Conservation (phyloP, 1,140 invertebrate genomes). For the Philotrypesis tridentata region DNA sequence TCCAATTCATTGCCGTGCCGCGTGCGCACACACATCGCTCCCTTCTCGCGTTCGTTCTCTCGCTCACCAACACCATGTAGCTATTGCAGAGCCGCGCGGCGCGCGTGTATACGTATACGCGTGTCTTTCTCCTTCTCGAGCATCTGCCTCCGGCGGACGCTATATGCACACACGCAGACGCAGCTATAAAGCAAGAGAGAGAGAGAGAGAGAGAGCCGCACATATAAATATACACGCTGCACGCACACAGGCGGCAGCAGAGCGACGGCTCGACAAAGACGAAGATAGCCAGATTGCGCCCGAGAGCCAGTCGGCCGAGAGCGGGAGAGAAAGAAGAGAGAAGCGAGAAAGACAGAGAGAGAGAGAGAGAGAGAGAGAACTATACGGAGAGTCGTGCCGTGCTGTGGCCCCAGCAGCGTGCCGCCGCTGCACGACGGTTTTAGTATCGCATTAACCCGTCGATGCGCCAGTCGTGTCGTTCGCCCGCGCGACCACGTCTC, state of each 20-base stretch:
- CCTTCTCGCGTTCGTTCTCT: neutral
- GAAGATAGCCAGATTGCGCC: slow-evolving; percentile 10
- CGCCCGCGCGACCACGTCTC: neutral
- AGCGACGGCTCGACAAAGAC: neutral
- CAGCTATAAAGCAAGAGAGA: neutral
- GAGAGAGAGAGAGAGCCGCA: too few relatives aligned
- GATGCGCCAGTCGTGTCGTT: slow-evolving; percentile 28
- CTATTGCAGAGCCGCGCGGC: neutral
- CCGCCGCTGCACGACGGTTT: slow-evolving; percentile 36
- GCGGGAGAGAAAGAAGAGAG: slow-evolving; percentile 1
- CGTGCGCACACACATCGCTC: neutral
- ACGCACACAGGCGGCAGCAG: neutral
- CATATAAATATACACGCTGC: neutral
- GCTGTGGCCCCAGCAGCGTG: neutral
- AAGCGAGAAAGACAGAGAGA: slow-evolving; percentile 26
- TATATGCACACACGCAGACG: neutral
- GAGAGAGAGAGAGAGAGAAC: slow-evolving; percentile 17
- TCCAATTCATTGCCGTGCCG: neutral
- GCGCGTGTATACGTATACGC: neutral
- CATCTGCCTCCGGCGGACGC: slow-evolving; percentile 28
- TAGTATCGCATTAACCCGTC: slow-evolving; percentile 40
- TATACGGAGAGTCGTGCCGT: slow-evolving; percentile 13
- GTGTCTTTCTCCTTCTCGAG: neutral
- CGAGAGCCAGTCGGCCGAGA: neutral
- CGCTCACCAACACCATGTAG: neutral